Base-by-base conservation (phyloP, 2,888 invertebrate genomes). In the Herminia tarsipennalis region DNA sequence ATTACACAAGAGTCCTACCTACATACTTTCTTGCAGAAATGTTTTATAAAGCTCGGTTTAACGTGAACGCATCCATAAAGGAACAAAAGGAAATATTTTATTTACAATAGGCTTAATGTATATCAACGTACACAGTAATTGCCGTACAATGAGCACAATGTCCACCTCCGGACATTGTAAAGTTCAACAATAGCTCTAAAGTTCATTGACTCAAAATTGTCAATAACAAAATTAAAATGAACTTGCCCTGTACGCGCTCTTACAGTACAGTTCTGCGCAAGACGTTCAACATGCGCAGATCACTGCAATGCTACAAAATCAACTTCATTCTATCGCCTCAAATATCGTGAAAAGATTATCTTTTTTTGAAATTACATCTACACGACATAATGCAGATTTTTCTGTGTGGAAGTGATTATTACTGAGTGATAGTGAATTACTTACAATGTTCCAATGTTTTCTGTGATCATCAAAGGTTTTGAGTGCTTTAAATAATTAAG, bases 281-380 rank as follows among this genome's bases (percentile, higher is more conserved):
- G 76, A 71, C 71, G 64, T 70, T 65, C 76, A 78, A 82, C 88
- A 88, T 89, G 89, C 89, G 89, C 89, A 88, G 81, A 83, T 80
- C 81, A 81, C 89, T 83, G 89, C 90, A 89, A 70, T 88, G 87
- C 88, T 81, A 85, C 88, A 88, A 86, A 86, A 80, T 80, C 78
- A 86, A 88, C 83, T 85, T 86, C 82, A 82, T 77, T 76, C 73
- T 67, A 76, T 79, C 71, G 70, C 69, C 70, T 72, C 60, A 69
- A 70, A 70, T 73, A 75, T 71, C 66, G 76, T 73, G 73, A 76
- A 78, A 76, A 78, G 73, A 77, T 74, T 76, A 72, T 70, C 72
- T 70, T 70, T 77, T 74, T 72, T 73, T 64, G 46, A 46, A 56
- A 70, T 70, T 67, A 71, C 69, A 68, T 62, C 27, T 41, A 42